Conservation (phyloP, 2,113 vertebrate genomes). For the Aspidoscelis tigris region DNA sequence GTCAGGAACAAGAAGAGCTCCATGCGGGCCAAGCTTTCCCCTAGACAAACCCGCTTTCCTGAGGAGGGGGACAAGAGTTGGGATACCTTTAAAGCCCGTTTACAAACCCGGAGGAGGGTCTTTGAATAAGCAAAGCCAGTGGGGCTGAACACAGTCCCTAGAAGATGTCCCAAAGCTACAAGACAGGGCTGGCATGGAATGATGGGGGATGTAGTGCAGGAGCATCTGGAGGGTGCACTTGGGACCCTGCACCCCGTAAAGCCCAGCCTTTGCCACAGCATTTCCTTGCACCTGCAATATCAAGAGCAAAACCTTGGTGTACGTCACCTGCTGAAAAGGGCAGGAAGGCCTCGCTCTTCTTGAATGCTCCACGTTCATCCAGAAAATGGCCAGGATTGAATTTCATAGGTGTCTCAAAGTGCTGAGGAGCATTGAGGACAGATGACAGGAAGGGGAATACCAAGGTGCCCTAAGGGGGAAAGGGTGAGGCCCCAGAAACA, state of each 20-base stretch:
- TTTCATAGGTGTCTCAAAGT: slow-evolving; percentile 5
- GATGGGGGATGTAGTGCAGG: no score
- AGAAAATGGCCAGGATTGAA: slow-evolving; percentile 51
- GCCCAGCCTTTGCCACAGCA: no score
- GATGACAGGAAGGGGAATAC: slow-evolving; percentile 24
- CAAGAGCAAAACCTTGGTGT: background rate
- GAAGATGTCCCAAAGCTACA: no score
- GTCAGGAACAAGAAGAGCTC: background rate
- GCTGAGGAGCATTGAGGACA: background rate
- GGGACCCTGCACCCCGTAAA: no score
- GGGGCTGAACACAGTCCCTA: no score
- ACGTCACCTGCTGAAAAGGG: slow-evolving; percentile 42
- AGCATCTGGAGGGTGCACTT: no score
- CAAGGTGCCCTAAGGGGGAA: background rate
- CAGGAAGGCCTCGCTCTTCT: slow-evolving; percentile 26
- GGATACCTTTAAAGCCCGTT: no score
- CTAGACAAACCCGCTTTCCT: background rate
- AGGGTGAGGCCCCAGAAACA: background rate
- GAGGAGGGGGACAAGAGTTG: background rate
- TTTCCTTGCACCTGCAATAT: no score
- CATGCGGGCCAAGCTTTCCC: background rate
- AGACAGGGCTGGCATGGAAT: no score
- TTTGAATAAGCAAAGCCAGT: no score
- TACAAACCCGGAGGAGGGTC: no score
- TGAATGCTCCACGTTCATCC: slow-evolving; percentile 20